Percentiles rank a stretch among this genome's conserved stretches.
phyloP scores from a whole-genome alignment of 2,888 invertebrate genomes.

The Spicauda simplicius region DNA sequence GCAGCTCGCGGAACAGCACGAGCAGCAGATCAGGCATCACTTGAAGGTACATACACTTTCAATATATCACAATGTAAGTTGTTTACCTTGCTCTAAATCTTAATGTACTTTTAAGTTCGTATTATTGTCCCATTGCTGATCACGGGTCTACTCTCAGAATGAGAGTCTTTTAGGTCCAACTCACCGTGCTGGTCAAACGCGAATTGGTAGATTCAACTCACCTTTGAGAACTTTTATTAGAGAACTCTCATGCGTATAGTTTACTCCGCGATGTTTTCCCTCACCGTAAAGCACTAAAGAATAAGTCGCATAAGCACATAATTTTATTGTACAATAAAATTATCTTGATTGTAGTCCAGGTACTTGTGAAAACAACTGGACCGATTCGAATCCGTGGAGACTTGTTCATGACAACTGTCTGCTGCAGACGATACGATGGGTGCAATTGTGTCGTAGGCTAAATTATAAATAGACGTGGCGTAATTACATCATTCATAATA shows the following conservation, averaged over 20 bases:
- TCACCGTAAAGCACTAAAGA: too few species aligned
- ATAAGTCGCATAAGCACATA: too few species aligned
- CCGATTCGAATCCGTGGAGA: too few species aligned
- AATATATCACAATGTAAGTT: constrained; percentile 32
- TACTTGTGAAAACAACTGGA: not conserved
- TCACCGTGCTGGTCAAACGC: too few species aligned
- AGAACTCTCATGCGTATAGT: too few species aligned
- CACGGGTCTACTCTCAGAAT: too few species aligned
- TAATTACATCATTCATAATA: constrained; percentile 66
- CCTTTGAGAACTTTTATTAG: too few species aligned
- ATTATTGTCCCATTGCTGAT: too few species aligned
- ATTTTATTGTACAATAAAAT: too few species aligned
- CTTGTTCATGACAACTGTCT: not conserved
- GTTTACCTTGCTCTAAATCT: not conserved
- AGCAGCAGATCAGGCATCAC: constrained; percentile 94
- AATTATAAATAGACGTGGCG: constrained; percentile 60
- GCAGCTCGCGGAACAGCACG: constrained; percentile 95
- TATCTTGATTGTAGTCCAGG: not conserved
- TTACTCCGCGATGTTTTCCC: too few species aligned
- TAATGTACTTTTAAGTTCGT: not conserved
- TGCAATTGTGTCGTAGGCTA: constrained; percentile 46
- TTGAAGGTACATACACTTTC: constrained; percentile 87
- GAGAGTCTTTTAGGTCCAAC: too few species aligned
- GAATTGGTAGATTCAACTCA: too few species aligned
- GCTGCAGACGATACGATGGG: constrained; percentile 26